A percentile compares a stretch with the other conserved stretches of the same genome.
These are phyloP conservation scores for Cepphus grylle DNA, from an alignment of 2,113 vertebrate species.

Conservation along the genomic window DNA sequence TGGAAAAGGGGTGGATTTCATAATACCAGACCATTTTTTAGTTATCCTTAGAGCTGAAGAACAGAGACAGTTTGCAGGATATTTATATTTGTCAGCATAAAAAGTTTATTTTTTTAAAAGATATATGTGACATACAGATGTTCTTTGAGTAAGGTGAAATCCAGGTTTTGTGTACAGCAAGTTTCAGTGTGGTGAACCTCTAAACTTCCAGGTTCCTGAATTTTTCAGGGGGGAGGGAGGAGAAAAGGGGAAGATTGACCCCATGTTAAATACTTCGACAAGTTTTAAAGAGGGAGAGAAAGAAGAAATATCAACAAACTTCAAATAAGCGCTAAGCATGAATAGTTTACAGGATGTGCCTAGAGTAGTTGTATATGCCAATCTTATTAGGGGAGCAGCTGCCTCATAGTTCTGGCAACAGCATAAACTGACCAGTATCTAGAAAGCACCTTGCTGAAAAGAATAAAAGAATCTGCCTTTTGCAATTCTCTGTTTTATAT, in stretches of 20 bases:
- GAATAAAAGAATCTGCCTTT: not conserved
- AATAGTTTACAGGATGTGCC: not conserved
- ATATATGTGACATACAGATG: not conserved
- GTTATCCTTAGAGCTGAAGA: not conserved
- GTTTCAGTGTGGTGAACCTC: not conserved
- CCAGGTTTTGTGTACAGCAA: not conserved
- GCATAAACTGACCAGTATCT: not conserved
- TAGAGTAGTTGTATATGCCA: not conserved
- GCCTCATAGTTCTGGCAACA: not conserved
- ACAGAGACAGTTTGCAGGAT: not conserved
- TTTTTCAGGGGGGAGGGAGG: not conserved
- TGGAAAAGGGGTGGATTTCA: not conserved
- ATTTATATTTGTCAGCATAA: not conserved
- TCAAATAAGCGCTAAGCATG: not conserved
- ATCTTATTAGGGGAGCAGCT: not conserved
- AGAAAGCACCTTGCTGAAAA: not conserved
- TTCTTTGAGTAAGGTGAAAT: not conserved
- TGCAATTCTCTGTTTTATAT: not conserved
- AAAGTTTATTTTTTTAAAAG: not conserved
- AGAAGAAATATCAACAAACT: not conserved
- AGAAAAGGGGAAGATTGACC: not conserved
- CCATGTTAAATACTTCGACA: not conserved
- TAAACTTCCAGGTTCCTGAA: not conserved
- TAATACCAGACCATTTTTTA: not conserved
- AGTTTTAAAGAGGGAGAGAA: not conserved